These are phyloP conservation scores for Nasalis larvatus DNA, from an alignment of 2,113 vertebrate genomes.

Conservation along the genomic window DNA sequence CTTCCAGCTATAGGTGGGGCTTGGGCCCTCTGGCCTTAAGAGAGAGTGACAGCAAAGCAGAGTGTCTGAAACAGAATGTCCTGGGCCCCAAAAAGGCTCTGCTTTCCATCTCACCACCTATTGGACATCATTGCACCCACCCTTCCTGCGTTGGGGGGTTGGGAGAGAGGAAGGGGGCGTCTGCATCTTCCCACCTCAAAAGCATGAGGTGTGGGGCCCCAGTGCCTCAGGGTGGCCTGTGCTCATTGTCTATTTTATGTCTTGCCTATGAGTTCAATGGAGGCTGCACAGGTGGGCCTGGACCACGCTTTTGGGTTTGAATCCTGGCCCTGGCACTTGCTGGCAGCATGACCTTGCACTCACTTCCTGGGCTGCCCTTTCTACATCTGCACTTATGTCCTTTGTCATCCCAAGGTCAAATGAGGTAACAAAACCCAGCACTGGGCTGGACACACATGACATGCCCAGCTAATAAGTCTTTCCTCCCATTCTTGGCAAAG, in stretches of 20 bases:
- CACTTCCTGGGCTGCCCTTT: background rate
- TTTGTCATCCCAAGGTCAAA: background rate
- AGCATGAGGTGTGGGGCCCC: background rate
- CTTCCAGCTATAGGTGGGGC: background rate
- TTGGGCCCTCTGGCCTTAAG: background rate
- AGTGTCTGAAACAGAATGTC: background rate
- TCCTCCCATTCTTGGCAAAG: background rate
- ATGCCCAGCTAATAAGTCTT: background rate
- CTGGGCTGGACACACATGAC: accelerated
- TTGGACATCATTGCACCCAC: accelerated
- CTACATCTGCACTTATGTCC: background rate
- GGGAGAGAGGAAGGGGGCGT: accelerated
- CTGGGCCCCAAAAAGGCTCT: background rate
- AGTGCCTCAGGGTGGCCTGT: background rate
- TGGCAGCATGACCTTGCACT: background rate
- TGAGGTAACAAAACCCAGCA: background rate
- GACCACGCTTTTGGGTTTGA: background rate
- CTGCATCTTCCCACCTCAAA: background rate
- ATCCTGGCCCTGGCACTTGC: background rate
- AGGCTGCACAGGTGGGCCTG: background rate
- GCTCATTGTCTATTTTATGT: background rate
- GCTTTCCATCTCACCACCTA: background rate
- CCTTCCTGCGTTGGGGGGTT: too few relatives aligned
- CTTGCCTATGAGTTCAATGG: background rate
- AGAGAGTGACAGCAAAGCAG: background rate